Base-by-base conservation (phyloP, 2,113 vertebrate species). In the Galbula dea region DNA sequence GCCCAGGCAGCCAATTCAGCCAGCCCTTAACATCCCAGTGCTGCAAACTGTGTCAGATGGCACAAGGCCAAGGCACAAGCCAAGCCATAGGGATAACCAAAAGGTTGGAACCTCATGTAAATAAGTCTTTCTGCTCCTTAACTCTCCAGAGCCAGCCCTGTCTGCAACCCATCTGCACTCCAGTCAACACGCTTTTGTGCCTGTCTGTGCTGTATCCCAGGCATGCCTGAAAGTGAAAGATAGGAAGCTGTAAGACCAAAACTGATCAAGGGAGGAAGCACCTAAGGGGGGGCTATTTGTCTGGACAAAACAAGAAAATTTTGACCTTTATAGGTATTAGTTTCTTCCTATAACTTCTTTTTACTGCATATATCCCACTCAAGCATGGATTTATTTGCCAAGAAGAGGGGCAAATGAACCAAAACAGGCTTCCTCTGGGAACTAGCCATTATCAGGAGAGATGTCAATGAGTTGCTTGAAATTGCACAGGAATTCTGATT, bases 1-100 rank as follows among this genome's bases (percentile, higher is more conserved):
- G 83, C 95, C 96, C 94, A 90, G 83, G 68, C 83, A 90, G 92
- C 86, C 86, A 83, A n/a, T 78, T 71, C 94, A 88, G 90, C 76
- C 88, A 93, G 73, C 79, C 80, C 59, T 71, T 55, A 75, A 65
- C 86, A 81, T 52, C 90, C 73, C 76, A 83, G 59, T 0, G 0
- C 90, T 77, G 68, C 72, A 77, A 80, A 91, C 30, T 15, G 12
- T 76, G 90, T 86, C 80, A 93, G 73, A 26, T 68, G 86, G 94
- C 92, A 65, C 39, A 52, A 78, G 52, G 83, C 85, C 95, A 96
- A 93, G 51, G 59, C 68, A 88, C 43, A 92, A 92, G 80, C 45
- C 75, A 75, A 86, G 83, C 73, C 69, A 74, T 7, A 63, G 73
- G 73, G 90, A 86, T 78, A 88, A 81, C 80, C 73, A 88, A 93